Percentiles rank a stretch among this genome's conserved stretches.
Evolutionary conservation across 2,113 vertebrate genomes (phyloP).

Genomic region (Dromaius novaehollandiae): DNA sequence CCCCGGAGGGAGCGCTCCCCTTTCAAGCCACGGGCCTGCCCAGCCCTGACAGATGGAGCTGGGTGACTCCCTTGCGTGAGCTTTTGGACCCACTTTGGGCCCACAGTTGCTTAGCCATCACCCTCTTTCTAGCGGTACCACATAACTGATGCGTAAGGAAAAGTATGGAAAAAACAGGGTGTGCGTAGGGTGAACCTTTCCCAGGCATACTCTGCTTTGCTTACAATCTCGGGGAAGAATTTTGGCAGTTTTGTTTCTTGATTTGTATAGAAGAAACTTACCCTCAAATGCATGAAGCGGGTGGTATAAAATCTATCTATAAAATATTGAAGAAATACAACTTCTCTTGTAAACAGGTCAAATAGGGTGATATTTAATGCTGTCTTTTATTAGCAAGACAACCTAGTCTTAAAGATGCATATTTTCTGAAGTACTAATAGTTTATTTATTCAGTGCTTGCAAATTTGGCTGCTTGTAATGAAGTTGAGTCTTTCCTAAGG

Average conservation of each 20-base stretch:
- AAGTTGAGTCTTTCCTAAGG: neutral
- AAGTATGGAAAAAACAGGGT: neutral
- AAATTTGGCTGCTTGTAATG: slow-evolving; percentile 10
- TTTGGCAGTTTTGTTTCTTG: neutral
- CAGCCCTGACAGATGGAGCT: neutral
- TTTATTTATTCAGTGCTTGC: slow-evolving; percentile 31
- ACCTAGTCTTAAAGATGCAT: neutral
- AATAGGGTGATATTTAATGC: neutral
- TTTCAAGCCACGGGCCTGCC: too few relatives aligned
- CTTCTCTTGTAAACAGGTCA: neutral
- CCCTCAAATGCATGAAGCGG: neutral
- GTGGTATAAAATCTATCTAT: neutral
- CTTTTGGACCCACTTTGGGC: neutral
- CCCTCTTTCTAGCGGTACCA: neutral
- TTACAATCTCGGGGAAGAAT: neutral
- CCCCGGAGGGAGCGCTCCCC: neutral
- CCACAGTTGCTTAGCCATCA: neutral
- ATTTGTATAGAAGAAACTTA: neutral
- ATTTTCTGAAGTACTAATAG: slow-evolving; percentile 18
- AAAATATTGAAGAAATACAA: neutral
- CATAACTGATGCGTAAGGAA: neutral
- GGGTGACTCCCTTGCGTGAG: neutral
- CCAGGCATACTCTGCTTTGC: neutral
- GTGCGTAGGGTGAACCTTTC: neutral
- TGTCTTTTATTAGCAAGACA: neutral